These are phyloP conservation scores for Tipula helvola DNA, from an alignment of 2,888 invertebrate genomes.

Conservation along the genomic window DNA sequence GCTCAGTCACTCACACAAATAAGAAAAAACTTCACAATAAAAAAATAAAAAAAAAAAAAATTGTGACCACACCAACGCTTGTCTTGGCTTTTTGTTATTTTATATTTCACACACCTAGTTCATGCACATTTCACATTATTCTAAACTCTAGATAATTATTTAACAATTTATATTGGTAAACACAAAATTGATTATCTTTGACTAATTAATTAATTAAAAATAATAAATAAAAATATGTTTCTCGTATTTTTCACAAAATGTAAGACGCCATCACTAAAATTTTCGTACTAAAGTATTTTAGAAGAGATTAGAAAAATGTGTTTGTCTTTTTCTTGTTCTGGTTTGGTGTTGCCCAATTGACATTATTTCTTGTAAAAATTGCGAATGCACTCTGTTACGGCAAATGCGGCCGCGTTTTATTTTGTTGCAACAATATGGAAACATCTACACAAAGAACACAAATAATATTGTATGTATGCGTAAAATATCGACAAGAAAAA, in stretches of 20 bases:
- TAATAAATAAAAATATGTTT: not conserved
- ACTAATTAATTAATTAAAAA: not conserved
- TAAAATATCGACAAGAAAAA: too few species aligned
- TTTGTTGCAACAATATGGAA: not conserved
- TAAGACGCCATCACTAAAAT: constrained; percentile 4
- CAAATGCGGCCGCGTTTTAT: not conserved
- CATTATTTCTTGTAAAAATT: not conserved
- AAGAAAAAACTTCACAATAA: not conserved
- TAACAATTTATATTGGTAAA: not conserved
- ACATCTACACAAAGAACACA: too few species aligned
- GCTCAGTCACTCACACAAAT: not conserved
- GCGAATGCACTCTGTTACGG: not conserved
- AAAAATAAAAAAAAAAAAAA: not conserved
- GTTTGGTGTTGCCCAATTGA: not conserved
- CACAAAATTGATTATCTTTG: not conserved
- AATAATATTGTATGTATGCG: too few species aligned
- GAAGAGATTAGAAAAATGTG: not conserved
- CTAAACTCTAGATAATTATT: not conserved
- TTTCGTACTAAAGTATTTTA: not conserved
- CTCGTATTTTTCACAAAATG: not conserved
- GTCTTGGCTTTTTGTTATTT: not conserved
- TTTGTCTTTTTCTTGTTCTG: not conserved
- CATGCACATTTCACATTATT: not conserved
- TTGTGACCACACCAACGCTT: not conserved
- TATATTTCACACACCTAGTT: not conserved